Evolutionary conservation across 1,140 invertebrate genomes (phyloP), one percentile per base, ranked within the genome.

Genomic region (Vollenhovia emeryi): DNA sequence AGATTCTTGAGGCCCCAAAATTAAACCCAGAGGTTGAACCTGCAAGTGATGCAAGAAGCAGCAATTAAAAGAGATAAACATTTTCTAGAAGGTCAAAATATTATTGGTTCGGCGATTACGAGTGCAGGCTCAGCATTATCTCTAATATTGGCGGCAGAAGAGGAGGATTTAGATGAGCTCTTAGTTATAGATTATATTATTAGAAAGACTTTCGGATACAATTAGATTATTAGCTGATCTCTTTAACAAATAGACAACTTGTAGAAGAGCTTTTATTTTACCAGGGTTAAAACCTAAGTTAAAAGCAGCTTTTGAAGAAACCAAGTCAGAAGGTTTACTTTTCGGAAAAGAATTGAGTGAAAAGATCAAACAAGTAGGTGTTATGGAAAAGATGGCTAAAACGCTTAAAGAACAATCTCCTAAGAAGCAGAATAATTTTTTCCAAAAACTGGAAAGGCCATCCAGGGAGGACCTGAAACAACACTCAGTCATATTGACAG

Each of bases 41-140:
- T n/a, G n/a, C n/a, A n/a, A 30, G 66, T 8, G 6, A 30, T 69
- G 24, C 66, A 48, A 0, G 64, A 68, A 43, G 0, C 43, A 8
- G 66, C 66, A 7, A 30, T 69, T 3, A 69, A 30, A n/a, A 48
- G 43, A 27, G 66, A 69, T 30, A 69, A 69, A 69, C 66, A 69
- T n/a, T 69, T 69, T 15, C 9, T 69, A 9, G 43, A 69, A n/a
- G 24, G 7, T 18, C 66, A 69, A 21, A 69, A 69, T 50, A 69
- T 9, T 15, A 69, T 69, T 50, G 43, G 24, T 8, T 69, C 66
- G 8, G 24, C 66, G 0, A 69, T 69, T 50, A 2, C 43, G 0
- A 69, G 66, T 30, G 43, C 30, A 30, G 66, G 13, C 6, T 48
- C 43, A 2, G 66, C 43, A 9, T 18, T 69, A 69, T 69, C 66